Conservation (phyloP, 1,140 invertebrate species). For the Cylas formicarius region DNA sequence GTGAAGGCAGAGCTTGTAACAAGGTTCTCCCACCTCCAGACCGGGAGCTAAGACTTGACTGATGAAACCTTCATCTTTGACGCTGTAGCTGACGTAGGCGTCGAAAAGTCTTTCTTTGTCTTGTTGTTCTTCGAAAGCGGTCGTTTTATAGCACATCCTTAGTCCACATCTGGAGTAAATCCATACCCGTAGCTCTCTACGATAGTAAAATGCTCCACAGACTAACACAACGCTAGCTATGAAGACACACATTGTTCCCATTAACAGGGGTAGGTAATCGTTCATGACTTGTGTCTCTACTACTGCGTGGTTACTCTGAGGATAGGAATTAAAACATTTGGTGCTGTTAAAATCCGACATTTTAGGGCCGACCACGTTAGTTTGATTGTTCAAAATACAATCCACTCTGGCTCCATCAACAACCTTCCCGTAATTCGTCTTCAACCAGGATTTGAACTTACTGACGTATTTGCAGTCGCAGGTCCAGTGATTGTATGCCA, state of each 20-base stretch:
- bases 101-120: constrained; percentile 82
- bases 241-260: constrained; percentile 67
- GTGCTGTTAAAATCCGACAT: constrained; percentile 62
- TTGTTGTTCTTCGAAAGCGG: constrained; percentile 64
- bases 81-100: constrained; percentile 85
- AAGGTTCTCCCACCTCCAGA: constrained; percentile 65
- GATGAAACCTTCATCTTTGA: constrained; percentile 84
- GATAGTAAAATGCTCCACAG: constrained; percentile 70
- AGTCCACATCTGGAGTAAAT: constrained; percentile 79
- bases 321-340: constrained; percentile 56
- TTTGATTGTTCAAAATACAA: constrained; percentile 61
- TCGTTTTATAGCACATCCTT: constrained; percentile 73
- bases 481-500: constrained; percentile 82
- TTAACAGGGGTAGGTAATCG: constrained; percentile 67
- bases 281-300: constrained; percentile 70
- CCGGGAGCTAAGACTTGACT: constrained; percentile 75
- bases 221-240: constrained; percentile 63
- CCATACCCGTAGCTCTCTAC: constrained; percentile 78
- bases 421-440: constrained; percentile 63
- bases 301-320: constrained; percentile 56
- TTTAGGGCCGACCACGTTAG: constrained; percentile 50
- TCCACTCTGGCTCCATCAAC: constrained; percentile 59
- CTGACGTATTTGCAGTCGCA: constrained; percentile 81
- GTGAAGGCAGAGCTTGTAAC: constrained; percentile 76
- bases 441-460: constrained; percentile 69